These are phyloP conservation scores for Drosophila lacteicornis DNA, from an alignment of 1,140 invertebrate species.

Conservation along the genomic window DNA sequence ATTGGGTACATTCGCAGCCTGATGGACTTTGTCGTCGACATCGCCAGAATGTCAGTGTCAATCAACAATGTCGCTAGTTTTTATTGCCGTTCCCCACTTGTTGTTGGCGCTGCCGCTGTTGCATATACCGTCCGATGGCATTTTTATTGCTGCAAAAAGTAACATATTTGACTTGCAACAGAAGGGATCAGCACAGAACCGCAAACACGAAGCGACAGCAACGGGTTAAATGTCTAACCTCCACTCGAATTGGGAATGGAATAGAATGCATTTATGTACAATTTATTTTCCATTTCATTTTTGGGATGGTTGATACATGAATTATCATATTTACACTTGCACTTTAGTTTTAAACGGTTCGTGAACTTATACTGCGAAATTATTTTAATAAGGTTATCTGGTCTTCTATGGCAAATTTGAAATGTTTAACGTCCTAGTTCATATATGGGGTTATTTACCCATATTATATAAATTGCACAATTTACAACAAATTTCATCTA, in stretches of 20 bases:
- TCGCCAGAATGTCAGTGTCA: constrained; percentile 75
- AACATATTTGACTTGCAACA: constrained; percentile 59
- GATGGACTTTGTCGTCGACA: constrained; percentile 61
- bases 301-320: background rate
- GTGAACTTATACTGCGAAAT: too few relatives aligned
- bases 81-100: constrained; percentile 41
- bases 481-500: too few relatives aligned
- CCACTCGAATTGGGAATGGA: constrained; percentile 46
- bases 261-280: constrained; percentile 61
- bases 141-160: constrained; percentile 74
- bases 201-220: constrained; percentile 31
- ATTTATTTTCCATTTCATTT: constrained; percentile 19
- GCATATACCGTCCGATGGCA: constrained; percentile 56
- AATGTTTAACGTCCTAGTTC: too few relatives aligned
- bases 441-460: too few relatives aligned
- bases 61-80: constrained; percentile 70
- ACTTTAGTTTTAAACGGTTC: background rate
- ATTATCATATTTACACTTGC: background rate
- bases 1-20: constrained; percentile 12
- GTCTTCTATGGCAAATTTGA: background rate
- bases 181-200: constrained; percentile 43
- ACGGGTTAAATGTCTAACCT: constrained; percentile 41
- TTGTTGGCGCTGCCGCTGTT: constrained; percentile 26
- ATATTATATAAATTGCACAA: too few relatives aligned
- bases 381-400: background rate